Evolutionary conservation across 2,797 vertebrate species (phyloP).

Genomic region (Paramormyrops hopkinsi): DNA sequence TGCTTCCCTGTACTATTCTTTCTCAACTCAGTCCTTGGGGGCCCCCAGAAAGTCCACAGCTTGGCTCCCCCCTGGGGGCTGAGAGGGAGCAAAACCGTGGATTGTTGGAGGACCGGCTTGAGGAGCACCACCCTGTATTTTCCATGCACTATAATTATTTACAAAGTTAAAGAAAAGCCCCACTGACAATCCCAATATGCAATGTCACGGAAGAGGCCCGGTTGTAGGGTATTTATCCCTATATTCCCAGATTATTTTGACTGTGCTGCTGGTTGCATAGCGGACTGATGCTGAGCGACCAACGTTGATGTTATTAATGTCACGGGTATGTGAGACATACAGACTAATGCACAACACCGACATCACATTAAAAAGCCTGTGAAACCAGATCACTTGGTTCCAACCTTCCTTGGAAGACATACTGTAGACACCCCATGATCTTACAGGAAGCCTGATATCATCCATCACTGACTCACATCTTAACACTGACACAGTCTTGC

Average conservation of each 20-base stretch:
- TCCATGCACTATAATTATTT: neutral
- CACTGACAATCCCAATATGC: neutral
- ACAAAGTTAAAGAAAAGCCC: neutral
- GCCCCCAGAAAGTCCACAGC: neutral
- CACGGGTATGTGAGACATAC: neutral
- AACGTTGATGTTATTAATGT: neutral
- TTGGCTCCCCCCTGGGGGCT: neutral
- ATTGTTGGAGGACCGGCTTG: neutral
- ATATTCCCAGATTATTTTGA: neutral
- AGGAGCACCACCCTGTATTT: neutral
- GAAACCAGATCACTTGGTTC: neutral
- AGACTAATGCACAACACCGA: neutral
- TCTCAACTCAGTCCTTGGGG: neutral
- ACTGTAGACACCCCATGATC: neutral
- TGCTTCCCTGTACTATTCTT: neutral
- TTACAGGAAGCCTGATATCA: neutral
- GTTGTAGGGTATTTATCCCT: neutral
- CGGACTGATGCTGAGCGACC: neutral
- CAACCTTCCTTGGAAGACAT: neutral
- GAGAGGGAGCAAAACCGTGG: neutral
- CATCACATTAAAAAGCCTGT: neutral
- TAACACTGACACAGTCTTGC: neutral
- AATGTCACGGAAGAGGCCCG: neutral
- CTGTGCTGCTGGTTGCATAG: neutral
- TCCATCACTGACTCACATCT: neutral